Base-by-base conservation (phyloP, 2,797 vertebrate genomes). In the Notamacropus eugenii region DNA sequence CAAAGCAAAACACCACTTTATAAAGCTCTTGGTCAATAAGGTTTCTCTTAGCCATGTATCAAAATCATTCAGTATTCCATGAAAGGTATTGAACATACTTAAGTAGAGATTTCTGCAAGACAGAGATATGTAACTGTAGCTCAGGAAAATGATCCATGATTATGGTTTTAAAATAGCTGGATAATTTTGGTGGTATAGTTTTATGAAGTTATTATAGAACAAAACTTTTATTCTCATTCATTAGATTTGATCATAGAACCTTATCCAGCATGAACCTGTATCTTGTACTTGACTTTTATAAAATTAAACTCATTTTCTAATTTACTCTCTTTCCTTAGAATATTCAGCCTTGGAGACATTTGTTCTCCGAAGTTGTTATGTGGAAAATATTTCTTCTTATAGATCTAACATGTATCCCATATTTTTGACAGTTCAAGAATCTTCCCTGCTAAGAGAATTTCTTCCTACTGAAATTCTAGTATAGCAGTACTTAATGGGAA, bases 241-340 rank as follows among this genome's bases (percentile, higher is more conserved):
- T 82, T 46, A 46, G 67, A 82, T 46, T 82, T 82, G n/a, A 82
- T 46, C 24, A 10, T 74, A 8, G 67, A 74, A 40, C n/a, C 5
- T 40, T 74, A 40, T n/a, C 67, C 40, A 74, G 10, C 19, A 19
- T 74, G n/a, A 74, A 40, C 40, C 52, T 74, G 27, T 29, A 56
- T 82, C 62, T 92, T 94, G 46, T 59, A 92, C 91, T 92, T 93
- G 5, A 74, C 62, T 54, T 59, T 96, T 55, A 92, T 29, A 93
- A 93, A 82, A 92, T 90, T 92, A 94, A 67, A 90, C 92, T 95
- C n/a, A 92, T n/a, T 90, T 93, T n/a, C 24, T 96, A 67, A 0
- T 93, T 90, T 46, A 8, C 29, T 55, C 3, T 92, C 12, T 10
- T 92, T 1, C 91, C 93, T 95, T 54, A 92, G 54, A 93, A 95